Evolutionary conservation across 1,140 invertebrate species (phyloP).

Genomic region (Diorhabda elongata): DNA sequence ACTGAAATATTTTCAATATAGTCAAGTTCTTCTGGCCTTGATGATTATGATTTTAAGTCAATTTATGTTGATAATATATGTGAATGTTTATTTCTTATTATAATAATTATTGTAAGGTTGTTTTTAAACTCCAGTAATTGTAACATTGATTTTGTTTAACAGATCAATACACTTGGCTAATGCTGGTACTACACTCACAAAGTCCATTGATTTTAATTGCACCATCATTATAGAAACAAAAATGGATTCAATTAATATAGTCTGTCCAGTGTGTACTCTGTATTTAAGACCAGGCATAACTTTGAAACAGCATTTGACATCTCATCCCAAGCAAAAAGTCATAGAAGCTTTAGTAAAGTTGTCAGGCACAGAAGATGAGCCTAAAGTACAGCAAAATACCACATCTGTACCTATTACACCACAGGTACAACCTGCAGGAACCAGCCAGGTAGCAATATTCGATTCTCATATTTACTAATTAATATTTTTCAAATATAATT

Average conservation of each 20-base stretch:
- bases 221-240: slow-evolving; percentile 16
- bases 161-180: slow-evolving; percentile 36
- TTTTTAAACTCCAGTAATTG: too few relatives aligned
- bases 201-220: slow-evolving; percentile 2
- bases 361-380: slow-evolving; percentile 24
- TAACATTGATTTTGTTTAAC: slow-evolving; percentile 39
- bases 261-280: slow-evolving; percentile 77
- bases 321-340: slow-evolving; percentile 80
- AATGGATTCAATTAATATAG: slow-evolving; percentile 45
- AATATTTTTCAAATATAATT: neutral
- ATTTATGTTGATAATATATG: slow-evolving; percentile 3
- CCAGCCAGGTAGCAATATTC: slow-evolving; percentile 7
- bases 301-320: slow-evolving; percentile 72
- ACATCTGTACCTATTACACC: neutral
- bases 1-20: slow-evolving; percentile 7
- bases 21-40: neutral
- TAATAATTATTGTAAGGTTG: neutral
- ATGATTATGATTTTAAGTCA: neutral
- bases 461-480: neutral
- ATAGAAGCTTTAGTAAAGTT: slow-evolving; percentile 71
- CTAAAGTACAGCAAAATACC: slow-evolving; percentile 13
- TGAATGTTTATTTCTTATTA: neutral
- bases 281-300: slow-evolving; percentile 76
- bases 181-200: slow-evolving; percentile 27
- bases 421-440: slow-evolving; percentile 12